Evolutionary conservation across 2,113 vertebrate species (phyloP), one percentile per base, ranked within the genome.

Genomic region (Salminus brasiliensis): DNA sequence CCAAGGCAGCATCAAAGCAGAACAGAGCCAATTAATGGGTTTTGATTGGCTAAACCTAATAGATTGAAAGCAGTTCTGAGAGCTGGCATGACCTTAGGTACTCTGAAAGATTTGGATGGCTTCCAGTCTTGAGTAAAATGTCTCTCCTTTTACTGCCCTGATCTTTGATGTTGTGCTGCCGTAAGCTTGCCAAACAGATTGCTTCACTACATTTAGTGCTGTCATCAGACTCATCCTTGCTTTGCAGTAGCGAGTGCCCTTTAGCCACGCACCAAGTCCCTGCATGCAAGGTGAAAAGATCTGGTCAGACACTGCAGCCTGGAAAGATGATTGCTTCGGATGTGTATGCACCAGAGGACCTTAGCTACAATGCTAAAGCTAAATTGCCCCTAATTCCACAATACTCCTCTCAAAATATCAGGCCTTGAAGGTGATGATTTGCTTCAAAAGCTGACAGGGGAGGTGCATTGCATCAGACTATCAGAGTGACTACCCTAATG

Each of bases 401-500:
- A 11, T 15, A 85, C 81, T 86, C 86, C 27, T 27, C 3, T 47
- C 45, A 71, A 25, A 8, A 23, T 13, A 55, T 55, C n/a, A 55
- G 21, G 52, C 2, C 70, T 72, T 53, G 30, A 32, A 63, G 62
- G 62, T 39, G 32, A 39, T 10, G 10, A 39, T 59, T 72, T 41
- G 25, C 8, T 41, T 1, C 12, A 7, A 59, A 72, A 23, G 32
- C 25, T 41, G 49, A 57, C 49, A 39, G 4, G 34, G 81, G 83
- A 52, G 74, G 80, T n/a, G n/a, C 83, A 86, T 90, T 87, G 85
- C 87, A 89, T 91, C 89, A 71, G 83, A 84, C 84, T 87, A n/a
- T n/a, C n/a, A n/a, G 88, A 87, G 90, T 90, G 89, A 87, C 88
- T 89, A 85, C 85, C 88, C 88, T 89, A 90, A 91, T 88, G 86